Evolutionary conservation across 1,140 invertebrate genomes (phyloP).

Genomic region (Bombus ignitus): DNA sequence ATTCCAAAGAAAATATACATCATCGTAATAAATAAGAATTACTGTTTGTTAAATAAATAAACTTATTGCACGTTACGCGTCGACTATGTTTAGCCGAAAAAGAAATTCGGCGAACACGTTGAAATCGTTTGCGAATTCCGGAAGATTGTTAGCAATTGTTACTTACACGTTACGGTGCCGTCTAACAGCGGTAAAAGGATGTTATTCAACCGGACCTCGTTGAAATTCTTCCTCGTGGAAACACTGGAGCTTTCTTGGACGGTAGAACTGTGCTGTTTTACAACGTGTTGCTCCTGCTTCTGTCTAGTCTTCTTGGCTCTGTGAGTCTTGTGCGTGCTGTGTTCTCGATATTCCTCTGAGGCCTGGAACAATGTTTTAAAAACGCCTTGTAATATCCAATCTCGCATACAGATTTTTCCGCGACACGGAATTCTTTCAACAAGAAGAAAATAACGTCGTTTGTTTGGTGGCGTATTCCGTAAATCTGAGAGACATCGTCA

Average conservation of each 20-base stretch:
- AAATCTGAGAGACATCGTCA: too few relatives aligned
- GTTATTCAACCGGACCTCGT: conserved; percentile 87
- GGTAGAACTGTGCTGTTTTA: conserved; percentile 77
- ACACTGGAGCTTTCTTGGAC: conserved; percentile 73
- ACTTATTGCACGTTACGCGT: background rate
- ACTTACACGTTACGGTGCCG: conserved; percentile 88
- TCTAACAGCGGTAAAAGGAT: conserved; percentile 88
- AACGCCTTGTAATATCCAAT: background rate
- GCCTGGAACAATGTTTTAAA: conserved; percentile 73
- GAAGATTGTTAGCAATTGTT: background rate
- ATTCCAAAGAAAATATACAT: too few relatives aligned
- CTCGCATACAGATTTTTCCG: background rate
- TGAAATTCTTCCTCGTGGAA: conserved; percentile 80
- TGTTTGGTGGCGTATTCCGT: too few relatives aligned
- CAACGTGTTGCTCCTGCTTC: conserved; percentile 75
- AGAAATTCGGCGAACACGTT: background rate
- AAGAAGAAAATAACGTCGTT: too few relatives aligned
- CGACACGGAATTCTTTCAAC: too few relatives aligned
- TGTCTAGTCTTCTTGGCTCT: conserved; percentile 76
- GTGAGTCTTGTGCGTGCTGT: conserved; percentile 77
- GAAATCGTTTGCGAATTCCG: background rate
- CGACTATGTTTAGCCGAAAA: background rate
- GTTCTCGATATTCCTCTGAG: conserved; percentile 79
- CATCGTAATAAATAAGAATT: background rate
- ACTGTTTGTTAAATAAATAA: background rate